Percentiles rank a stretch among this genome's conserved stretches.
These are phyloP conservation scores for Globodera rostochiensis DNA, from an alignment of 1,140 invertebrate species.

Conservation along the genomic window DNA sequence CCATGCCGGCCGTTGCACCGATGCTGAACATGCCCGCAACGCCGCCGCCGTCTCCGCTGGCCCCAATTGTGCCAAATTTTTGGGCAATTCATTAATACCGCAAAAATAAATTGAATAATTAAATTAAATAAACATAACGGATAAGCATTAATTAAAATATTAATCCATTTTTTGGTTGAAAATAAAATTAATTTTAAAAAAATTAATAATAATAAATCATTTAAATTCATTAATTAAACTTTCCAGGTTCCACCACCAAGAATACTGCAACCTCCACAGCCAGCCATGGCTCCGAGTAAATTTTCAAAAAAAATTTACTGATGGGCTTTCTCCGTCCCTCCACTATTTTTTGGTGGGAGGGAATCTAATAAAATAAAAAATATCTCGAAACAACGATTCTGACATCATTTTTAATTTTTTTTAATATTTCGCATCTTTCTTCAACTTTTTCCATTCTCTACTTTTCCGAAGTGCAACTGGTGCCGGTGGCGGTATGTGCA, in stretches of 20 bases:
- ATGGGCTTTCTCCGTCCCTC: too few relatives aligned
- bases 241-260: neutral
- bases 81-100: neutral
- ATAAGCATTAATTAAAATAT: neutral
- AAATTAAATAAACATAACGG: neutral
- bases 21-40: neutral
- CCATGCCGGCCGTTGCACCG: neutral
- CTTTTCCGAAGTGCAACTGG: neutral
- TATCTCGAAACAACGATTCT: too few relatives aligned
- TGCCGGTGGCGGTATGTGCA: neutral
- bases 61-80: slow-evolving; percentile 2
- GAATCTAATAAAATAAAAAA: too few relatives aligned
- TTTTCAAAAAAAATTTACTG: neutral
- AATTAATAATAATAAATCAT: too few relatives aligned
- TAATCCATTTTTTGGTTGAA: neutral
- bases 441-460: too few relatives aligned
- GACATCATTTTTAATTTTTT: too few relatives aligned
- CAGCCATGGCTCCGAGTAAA: neutral
- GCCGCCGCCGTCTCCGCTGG: neutral
- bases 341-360: too few relatives aligned
- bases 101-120: neutral
- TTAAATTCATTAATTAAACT: too few relatives aligned
- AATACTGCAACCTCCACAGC: neutral
- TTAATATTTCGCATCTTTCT: too few relatives aligned
- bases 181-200: too few relatives aligned